Base-by-base conservation (phyloP, 2,113 vertebrate species). In the Cinclus cinclus region DNA sequence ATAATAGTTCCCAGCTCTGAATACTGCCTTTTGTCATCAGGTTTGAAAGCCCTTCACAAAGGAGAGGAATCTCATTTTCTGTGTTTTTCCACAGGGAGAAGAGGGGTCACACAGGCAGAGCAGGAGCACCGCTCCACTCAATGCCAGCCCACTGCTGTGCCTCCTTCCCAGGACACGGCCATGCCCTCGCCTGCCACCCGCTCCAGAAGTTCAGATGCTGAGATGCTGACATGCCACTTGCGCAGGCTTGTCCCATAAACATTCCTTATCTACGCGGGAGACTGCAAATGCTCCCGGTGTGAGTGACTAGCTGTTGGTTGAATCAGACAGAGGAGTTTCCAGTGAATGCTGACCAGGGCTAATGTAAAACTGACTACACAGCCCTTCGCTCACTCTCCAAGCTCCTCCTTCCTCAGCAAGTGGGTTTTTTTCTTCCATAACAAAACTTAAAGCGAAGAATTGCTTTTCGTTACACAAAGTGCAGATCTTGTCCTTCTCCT, bases 51-150 rank as follows among this genome's bases (percentile, higher is more conserved):
- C 41, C 41, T 84, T 93, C 52, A 96, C 95, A 96, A 94, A 95
- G 88, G 80, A 87, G 74, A 78, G 86, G 96, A 95, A 95, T 96
- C 95, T 95, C 88, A 92, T 97, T 96, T 93, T 97, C 90, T 93
- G 80, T 89, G 84, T 90, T 94, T 92, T 95, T 96, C 86, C 92
- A 96, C 73, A 42, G 33, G 81, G 77, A 96, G 90, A 87, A 79
- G 53, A 25, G 53, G 68, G 91, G 92, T 88, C 93, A 89, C 0
- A 1, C 63, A 64, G 82, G 80, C 77, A 39, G 33, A 71, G 87
- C 65, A 13, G 0, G 6, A 79, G 81, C 41, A 28, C 31, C 0
- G 5, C 86, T 70, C 21, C 39, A 12, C 76, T 89, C 55, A 35
- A 46, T 70, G 79, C 94, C 88, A 87, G 49, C 53, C 41, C 16